Percentiles rank a stretch among this genome's conserved stretches.
phyloP scores from a whole-genome alignment of 2,888 invertebrate genomes.

The Microplitis deprimator region DNA sequence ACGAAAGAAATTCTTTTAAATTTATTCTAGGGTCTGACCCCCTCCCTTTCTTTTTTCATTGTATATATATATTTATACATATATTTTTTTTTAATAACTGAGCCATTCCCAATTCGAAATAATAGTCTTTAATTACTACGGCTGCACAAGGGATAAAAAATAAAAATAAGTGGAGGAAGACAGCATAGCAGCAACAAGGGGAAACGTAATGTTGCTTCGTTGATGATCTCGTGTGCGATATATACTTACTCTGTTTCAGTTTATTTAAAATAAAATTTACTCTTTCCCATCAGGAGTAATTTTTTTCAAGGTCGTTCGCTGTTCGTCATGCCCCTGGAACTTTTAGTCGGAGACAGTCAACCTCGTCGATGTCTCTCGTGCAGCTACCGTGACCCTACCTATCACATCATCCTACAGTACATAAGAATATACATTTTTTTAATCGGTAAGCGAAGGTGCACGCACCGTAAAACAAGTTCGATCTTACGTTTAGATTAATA shows the following conservation, averaged over 20 bases:
- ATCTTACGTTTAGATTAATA: constrained; percentile 44
- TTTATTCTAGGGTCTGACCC: not conserved
- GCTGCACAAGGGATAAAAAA: constrained; percentile 17
- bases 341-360: constrained; percentile 49
- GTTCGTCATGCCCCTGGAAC: constrained; percentile 51
- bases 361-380: constrained; percentile 16
- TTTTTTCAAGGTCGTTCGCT: constrained; percentile 58
- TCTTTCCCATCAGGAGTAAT: constrained; percentile 34
- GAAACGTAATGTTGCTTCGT: not conserved
- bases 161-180: not conserved
- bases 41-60: not conserved
- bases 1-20: not conserved
- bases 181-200: not conserved
- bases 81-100: not conserved
- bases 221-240: not conserved
- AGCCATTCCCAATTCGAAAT: not conserved
- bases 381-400: constrained; percentile 22
- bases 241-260: constrained; percentile 22
- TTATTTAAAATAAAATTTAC: not conserved
- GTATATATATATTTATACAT: not conserved
- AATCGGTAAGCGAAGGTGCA: constrained; percentile 8
- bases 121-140: not conserved
- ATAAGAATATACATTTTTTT: not conserved
- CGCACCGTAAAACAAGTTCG: constrained; percentile 47
- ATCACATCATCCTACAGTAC: constrained; percentile 15